phyloP scores from a whole-genome alignment of 1,140 invertebrate genomes.

The Apis cerana region DNA sequence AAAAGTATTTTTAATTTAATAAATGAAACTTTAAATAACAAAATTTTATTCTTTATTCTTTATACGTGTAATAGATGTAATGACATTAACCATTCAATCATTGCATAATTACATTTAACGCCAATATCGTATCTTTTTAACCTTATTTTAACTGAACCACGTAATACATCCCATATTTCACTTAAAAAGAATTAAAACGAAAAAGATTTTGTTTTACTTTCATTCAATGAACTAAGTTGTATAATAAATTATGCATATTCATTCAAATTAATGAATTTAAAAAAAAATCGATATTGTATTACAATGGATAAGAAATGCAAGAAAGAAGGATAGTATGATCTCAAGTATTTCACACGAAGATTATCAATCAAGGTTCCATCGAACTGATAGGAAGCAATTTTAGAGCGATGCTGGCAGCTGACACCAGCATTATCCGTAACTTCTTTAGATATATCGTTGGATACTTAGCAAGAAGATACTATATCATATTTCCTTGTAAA shows the following conservation, averaged over 20 bases:
- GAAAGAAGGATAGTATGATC: not conserved
- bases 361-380: slow-evolving; percentile 19
- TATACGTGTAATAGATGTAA: too few relatives aligned
- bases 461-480: not conserved
- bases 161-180: too few relatives aligned
- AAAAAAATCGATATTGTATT: not conserved
- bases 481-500: not conserved
- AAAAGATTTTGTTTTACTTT: too few relatives aligned
- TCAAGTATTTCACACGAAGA: slow-evolving; percentile 19
- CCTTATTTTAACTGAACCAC: too few relatives aligned
- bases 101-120: too few relatives aligned
- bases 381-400: slow-evolving; percentile 29
- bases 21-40: too few relatives aligned
- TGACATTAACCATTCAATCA: too few relatives aligned
- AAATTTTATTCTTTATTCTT: too few relatives aligned
- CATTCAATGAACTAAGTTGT: not conserved
- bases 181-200: too few relatives aligned
- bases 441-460: not conserved
- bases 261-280: not conserved
- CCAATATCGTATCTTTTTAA: too few relatives aligned
- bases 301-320: not conserved
- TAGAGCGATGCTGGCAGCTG: slow-evolving; percentile 12
- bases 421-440: slow-evolving; percentile 11
- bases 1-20: too few relatives aligned
- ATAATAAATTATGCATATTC: not conserved